Conservation (phyloP, 2,888 invertebrate genomes). For the Orthosia incerta region DNA sequence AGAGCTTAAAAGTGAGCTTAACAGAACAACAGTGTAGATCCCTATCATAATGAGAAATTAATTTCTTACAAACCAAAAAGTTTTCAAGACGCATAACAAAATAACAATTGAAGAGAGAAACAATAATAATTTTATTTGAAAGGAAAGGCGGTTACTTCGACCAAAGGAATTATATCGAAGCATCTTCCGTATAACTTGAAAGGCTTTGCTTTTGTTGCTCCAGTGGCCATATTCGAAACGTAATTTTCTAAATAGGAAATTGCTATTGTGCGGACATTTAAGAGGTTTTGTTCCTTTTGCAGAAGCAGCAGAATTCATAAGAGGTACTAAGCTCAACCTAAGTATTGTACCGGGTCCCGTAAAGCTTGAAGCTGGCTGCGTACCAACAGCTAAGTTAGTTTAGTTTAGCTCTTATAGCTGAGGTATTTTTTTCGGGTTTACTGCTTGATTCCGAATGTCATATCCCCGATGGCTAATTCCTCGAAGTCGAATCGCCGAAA, state of each 20-base stretch:
- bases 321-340: not conserved
- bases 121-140: slow-evolving; percentile 36
- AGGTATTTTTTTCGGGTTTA: too few species aligned
- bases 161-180: slow-evolving; percentile 48
- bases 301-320: not conserved
- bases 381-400: too few species aligned
- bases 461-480: too few species aligned
- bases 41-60: slow-evolving; percentile 17
- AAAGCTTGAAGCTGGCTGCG: too few species aligned
- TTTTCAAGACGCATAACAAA: slow-evolving; percentile 19
- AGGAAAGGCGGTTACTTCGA: slow-evolving; percentile 33
- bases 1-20: not conserved
- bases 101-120: slow-evolving; percentile 37
- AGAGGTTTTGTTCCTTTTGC: not conserved
- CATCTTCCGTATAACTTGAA: slow-evolving; percentile 38
- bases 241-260: slow-evolving; percentile 43
- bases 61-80: slow-evolving; percentile 31
- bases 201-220: slow-evolving; percentile 42
- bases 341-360: too few species aligned
- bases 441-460: too few species aligned
- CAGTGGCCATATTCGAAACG: slow-evolving; percentile 26
- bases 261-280: slow-evolving; percentile 12
- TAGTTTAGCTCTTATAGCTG: too few species aligned
- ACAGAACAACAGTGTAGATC: too few species aligned
- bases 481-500: too few species aligned